Percentiles rank a stretch among this genome's conserved stretches.
phyloP scores from a whole-genome alignment of 1,140 invertebrate species.

The Metopolophium dirhodum region DNA sequence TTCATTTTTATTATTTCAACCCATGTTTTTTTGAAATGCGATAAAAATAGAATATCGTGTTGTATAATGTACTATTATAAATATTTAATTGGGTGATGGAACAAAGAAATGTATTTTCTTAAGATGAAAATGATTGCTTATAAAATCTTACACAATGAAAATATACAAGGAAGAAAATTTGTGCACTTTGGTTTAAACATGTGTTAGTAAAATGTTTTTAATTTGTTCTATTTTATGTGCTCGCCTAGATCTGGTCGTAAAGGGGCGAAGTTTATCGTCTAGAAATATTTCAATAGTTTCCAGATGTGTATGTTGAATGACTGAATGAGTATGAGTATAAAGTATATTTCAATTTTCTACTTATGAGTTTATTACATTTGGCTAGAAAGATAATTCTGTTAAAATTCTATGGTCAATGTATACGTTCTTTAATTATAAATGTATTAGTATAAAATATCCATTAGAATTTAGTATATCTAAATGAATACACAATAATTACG shows the following conservation, averaged over 20 bases:
- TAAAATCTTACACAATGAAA: background rate
- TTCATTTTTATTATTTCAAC: background rate
- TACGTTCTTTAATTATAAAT: background rate
- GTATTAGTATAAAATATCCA: conserved; percentile 19
- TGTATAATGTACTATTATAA: background rate
- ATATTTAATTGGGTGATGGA: background rate
- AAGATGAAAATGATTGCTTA: conserved; percentile 5
- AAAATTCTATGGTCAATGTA: background rate
- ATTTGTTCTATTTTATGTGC: conserved; percentile 41
- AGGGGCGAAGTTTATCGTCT: conserved; percentile 26
- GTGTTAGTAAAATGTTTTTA: conserved; percentile 42
- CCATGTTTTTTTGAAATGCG: background rate
- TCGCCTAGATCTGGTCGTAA: conserved; percentile 37
- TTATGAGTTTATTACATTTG: conserved; percentile 6
- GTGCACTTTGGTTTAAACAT: background rate
- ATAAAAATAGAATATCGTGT: background rate
- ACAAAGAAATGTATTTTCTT: background rate
- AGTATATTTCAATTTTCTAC: conserved; percentile 34
- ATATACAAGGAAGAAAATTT: conserved; percentile 27
- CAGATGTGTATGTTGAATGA: conserved; percentile 26
- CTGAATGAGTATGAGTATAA: conserved; percentile 14
- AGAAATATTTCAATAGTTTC: conserved; percentile 39
- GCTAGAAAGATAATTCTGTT: background rate
- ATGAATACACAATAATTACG: background rate
- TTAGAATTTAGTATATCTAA: background rate